Conservation (phyloP, 2,888 invertebrate genomes). For the Nomada fabriciana region DNA sequence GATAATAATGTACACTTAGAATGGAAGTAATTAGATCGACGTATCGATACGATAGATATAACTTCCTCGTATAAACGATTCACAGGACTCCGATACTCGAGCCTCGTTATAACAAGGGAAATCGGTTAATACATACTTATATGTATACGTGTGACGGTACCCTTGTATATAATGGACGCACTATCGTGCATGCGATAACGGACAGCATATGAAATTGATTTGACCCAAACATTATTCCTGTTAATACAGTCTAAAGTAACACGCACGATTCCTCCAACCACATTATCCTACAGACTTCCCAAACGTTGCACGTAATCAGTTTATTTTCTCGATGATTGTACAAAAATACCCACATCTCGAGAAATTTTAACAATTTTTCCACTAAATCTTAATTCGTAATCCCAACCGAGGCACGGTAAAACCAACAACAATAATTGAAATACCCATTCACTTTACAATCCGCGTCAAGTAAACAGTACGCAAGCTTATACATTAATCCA, state of each 20-base stretch:
- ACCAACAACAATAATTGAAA: too few relatives aligned
- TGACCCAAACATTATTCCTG: background rate
- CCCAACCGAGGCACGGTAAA: too few relatives aligned
- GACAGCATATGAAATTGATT: slow-evolving; percentile 16
- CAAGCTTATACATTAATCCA: too few relatives aligned
- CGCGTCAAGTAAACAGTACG: too few relatives aligned
- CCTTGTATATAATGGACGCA: slow-evolving; percentile 34
- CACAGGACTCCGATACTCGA: slow-evolving; percentile 5
- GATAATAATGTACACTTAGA: too few relatives aligned
- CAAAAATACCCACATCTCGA: too few relatives aligned
- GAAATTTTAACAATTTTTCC: too few relatives aligned
- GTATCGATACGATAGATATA: background rate
- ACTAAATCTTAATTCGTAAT: too few relatives aligned
- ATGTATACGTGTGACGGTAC: slow-evolving; percentile 5
- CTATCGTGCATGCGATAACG: slow-evolving; percentile 28
- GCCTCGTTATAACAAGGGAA: slow-evolving; percentile 6
- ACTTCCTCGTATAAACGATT: slow-evolving; percentile 11
- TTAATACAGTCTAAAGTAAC: slow-evolving; percentile 11
- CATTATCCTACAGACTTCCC: background rate
- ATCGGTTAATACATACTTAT: slow-evolving; percentile 22
- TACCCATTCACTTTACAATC: too few relatives aligned
- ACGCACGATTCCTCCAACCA: background rate
- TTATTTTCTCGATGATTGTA: background rate
- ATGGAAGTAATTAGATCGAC: too few relatives aligned
- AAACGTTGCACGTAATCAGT: background rate